Evolutionary conservation across 2,797 vertebrate genomes (phyloP).

Genomic region (Alouatta caraya): DNA sequence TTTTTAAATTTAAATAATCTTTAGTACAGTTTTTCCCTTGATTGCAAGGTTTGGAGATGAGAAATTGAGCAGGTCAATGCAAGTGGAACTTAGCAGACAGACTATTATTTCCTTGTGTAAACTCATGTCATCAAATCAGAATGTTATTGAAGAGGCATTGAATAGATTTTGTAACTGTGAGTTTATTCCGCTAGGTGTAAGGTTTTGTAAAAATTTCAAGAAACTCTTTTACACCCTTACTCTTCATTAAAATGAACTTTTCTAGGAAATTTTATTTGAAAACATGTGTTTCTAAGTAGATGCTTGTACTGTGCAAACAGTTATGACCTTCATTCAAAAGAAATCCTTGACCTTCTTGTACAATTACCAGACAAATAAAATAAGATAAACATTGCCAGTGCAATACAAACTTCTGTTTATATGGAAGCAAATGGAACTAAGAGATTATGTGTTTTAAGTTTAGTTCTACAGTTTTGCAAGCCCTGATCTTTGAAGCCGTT

Average conservation of each 20-base stretch:
- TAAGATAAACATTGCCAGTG: slow-evolving; percentile 2
- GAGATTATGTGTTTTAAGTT: background rate
- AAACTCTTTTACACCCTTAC: slow-evolving; percentile 1
- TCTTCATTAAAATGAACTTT: slow-evolving; percentile 36
- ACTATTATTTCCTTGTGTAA: background rate
- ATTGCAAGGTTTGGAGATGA: background rate
- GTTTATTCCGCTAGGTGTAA: background rate
- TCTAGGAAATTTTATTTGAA: slow-evolving; percentile 41
- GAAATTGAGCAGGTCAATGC: background rate
- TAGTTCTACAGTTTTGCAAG: background rate
- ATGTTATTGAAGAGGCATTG: background rate
- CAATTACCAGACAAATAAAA: slow-evolving; percentile 28
- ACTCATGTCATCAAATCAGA: background rate
- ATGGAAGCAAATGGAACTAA: slow-evolving; percentile 26
- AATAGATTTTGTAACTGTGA: background rate
- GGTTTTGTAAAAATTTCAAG: background rate
- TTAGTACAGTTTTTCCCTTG: background rate
- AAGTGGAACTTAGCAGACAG: background rate
- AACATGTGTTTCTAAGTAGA: slow-evolving; percentile 7
- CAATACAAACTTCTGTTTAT: background rate
- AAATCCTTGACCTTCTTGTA: slow-evolving; percentile 42
- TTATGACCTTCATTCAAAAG: slow-evolving; percentile 20
- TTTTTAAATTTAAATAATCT: slow-evolving; percentile 7
- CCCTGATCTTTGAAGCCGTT: background rate
- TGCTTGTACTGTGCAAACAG: background rate